phyloP scores from a whole-genome alignment of 2,797 vertebrate species.

The Ficedula albicollis region DNA sequence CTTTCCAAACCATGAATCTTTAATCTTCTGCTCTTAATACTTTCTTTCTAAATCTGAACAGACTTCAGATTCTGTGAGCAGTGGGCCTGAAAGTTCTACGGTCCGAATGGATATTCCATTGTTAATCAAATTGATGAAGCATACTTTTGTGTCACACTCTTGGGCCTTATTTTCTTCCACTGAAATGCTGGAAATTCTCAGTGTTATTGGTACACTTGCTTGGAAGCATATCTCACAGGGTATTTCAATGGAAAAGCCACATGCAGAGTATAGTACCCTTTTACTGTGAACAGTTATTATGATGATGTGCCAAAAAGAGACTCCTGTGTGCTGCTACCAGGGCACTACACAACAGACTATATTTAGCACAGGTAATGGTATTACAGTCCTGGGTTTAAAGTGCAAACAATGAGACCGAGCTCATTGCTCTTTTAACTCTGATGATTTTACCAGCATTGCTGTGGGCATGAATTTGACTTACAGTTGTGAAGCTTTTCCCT shows the following conservation, averaged over 20 bases:
- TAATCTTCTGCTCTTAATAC: constrained; percentile 65
- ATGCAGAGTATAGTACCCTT: neutral
- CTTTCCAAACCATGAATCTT: constrained; percentile 44
- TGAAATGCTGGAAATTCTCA: neutral
- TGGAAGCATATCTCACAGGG: neutral
- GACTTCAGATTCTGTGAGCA: constrained; percentile 1
- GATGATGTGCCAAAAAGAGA: neutral
- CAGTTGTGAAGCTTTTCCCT: neutral
- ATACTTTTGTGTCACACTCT: neutral
- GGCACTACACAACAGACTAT: neutral
- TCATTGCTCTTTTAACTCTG: neutral
- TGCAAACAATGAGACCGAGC: neutral
- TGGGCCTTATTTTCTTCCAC: neutral
- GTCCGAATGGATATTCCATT: neutral
- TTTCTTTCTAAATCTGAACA: constrained; percentile 51
- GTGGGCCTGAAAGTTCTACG: neutral
- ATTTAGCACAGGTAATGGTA: constrained; percentile 20
- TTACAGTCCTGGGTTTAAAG: neutral
- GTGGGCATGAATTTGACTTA: neutral
- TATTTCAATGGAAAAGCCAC: neutral
- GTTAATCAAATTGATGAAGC: neutral
- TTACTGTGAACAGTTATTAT: neutral
- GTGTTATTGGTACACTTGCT: neutral
- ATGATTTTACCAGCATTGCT: neutral
- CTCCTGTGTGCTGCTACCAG: neutral